phyloP scores from a whole-genome alignment of 1,140 invertebrate genomes.

The Drosophila sturtevanti region DNA sequence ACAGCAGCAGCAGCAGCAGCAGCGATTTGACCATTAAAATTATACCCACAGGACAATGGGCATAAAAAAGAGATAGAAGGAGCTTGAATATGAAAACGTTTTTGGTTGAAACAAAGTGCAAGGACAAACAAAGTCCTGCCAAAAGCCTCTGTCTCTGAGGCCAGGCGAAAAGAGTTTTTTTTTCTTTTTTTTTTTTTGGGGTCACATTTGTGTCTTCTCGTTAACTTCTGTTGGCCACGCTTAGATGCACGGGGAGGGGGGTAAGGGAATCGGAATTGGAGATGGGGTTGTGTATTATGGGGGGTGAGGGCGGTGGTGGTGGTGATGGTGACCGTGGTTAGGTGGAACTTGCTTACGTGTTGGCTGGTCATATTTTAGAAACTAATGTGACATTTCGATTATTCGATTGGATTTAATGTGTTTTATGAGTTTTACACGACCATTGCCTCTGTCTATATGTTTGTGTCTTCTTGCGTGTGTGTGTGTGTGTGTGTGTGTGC shows the following conservation, averaged over 20 bases:
- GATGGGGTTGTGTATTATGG: neutral
- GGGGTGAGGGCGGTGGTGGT: neutral
- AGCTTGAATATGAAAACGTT: conserved; percentile 73
- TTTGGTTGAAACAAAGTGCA: conserved; percentile 59
- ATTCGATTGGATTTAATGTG: conserved; percentile 83
- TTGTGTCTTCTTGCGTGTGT: conserved; percentile 12
- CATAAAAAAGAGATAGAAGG: conserved; percentile 56
- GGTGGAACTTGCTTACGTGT: conserved; percentile 63
- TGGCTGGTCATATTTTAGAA: conserved; percentile 79
- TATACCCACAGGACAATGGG: conserved; percentile 75
- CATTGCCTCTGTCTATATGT: conserved; percentile 29
- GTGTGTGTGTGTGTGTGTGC: conserved; percentile 6
- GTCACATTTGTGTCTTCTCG: conserved; percentile 65
- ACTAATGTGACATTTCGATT: conserved; percentile 83
- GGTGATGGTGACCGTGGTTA: neutral
- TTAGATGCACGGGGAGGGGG: neutral
- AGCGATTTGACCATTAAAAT: conserved; percentile 82
- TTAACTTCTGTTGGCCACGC: conserved; percentile 31
- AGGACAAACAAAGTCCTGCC: conserved; percentile 19
- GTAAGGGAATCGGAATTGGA: neutral
- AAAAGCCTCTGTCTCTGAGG: conserved; percentile 16
- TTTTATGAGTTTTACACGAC: conserved; percentile 81
- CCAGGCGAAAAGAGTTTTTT: conserved; percentile 70
- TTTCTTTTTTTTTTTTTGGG: too few relatives aligned
- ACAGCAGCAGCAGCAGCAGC: neutral